Percentiles rank a stretch among this genome's conserved stretches.
Evolutionary conservation across 2,113 vertebrate species (phyloP).

Genomic region (Rhipidura dahli): DNA sequence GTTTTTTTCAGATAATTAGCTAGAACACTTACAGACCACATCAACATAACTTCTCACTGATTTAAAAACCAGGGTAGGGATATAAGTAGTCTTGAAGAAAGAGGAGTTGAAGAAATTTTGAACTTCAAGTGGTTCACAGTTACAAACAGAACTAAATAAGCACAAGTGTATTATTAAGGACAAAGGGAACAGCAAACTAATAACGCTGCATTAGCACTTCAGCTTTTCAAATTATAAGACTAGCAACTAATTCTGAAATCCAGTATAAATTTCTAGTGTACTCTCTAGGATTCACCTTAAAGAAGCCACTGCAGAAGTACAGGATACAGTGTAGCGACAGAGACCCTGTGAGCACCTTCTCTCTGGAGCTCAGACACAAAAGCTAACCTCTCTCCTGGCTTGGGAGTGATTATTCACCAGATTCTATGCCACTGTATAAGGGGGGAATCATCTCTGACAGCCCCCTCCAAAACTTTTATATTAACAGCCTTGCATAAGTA

Average conservation of each 20-base stretch:
- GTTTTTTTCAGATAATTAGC: not conserved
- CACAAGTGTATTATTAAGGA: not conserved
- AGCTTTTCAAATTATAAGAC: not conserved
- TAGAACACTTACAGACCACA: not conserved
- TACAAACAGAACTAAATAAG: not conserved
- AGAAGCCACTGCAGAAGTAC: not conserved
- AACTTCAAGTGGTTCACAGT: not conserved
- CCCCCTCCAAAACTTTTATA: not conserved
- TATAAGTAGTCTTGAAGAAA: not conserved
- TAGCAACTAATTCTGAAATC: not conserved
- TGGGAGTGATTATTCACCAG: not conserved
- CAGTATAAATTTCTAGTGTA: not conserved
- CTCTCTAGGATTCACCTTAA: not conserved
- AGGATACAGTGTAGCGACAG: not conserved
- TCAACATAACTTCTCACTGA: not conserved
- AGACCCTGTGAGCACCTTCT: not conserved
- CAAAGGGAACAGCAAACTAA: not conserved
- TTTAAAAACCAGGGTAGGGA: not conserved
- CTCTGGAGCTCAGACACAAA: not conserved
- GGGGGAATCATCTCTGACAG: rapidly evolving
- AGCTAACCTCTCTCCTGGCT: not conserved
- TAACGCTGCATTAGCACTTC: not conserved
- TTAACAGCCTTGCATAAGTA: not conserved
- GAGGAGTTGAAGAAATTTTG: not conserved
- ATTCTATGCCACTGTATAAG: not conserved